Percentiles rank a stretch among this genome's conserved stretches.
phyloP scores from a whole-genome alignment of 2,113 vertebrate genomes.

The Irena cyanogastra region DNA sequence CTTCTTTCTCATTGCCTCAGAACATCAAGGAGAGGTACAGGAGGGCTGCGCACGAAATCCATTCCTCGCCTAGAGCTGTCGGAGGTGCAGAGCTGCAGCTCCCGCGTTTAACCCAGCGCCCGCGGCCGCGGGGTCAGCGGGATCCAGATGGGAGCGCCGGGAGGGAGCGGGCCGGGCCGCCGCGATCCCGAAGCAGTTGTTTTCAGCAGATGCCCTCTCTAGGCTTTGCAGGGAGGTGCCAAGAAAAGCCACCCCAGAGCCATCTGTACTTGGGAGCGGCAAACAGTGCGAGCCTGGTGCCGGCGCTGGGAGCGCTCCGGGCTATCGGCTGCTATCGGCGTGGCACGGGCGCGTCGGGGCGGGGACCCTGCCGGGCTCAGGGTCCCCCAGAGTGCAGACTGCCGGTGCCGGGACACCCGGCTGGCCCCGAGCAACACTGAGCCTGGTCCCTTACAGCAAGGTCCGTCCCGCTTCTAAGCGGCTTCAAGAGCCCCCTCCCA shows the following conservation, averaged over 20 bases:
- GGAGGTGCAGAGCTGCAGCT: background rate
- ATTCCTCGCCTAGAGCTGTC: slow-evolving; percentile 28
- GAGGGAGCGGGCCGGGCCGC: background rate
- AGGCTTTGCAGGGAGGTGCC: slow-evolving; percentile 2
- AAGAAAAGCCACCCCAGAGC: slow-evolving; percentile 48
- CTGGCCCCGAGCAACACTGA: background rate
- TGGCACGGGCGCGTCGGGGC: background rate
- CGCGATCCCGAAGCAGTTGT: background rate
- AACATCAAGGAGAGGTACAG: slow-evolving; percentile 72
- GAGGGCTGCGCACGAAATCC: slow-evolving; percentile 12
- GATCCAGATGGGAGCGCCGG: background rate
- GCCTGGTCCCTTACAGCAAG: background rate
- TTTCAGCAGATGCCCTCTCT: slow-evolving; percentile 46
- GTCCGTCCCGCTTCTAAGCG: background rate
- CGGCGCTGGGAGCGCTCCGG: background rate
- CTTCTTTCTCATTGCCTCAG: slow-evolving; percentile 74
- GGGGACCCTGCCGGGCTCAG: background rate
- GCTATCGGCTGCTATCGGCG: background rate
- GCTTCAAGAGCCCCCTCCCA: background rate
- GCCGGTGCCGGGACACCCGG: fast-evolving
- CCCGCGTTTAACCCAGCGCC: background rate
- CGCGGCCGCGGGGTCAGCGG: background rate
- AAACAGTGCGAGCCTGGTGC: background rate
- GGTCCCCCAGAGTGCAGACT: background rate
- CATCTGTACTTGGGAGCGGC: slow-evolving; percentile 43